Evolutionary conservation across 2,888 invertebrate species (phyloP), one percentile per base, ranked within the genome.

Genomic region (Formica aserva): DNA sequence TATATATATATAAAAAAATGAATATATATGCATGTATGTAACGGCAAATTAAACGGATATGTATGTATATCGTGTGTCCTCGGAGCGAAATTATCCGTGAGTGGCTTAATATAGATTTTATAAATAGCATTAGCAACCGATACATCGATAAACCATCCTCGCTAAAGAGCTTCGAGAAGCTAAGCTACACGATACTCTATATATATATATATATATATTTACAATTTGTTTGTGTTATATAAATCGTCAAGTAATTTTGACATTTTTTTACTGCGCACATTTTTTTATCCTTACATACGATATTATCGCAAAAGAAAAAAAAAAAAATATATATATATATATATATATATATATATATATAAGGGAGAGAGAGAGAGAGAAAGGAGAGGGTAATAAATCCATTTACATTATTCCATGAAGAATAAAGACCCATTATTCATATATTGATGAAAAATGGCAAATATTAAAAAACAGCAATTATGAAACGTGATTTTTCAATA

Each of bases 71-170:
- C 2, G 8, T n/a, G 8, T n/a, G 48, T n/a, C 8, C 52, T 52
- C n/a, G 0, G n/a, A n/a, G 8, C n/a, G n/a, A 52, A 52, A 52
- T 52, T 52, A n/a, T 0, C n/a, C n/a, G n/a, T n/a, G n/a, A 52
- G 18, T 48, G n/a, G 48, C n/a, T 52, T 52, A 52, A 52, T 52
- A 52, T 52, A 52, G n/a, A 52, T 52, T 52, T 52, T 52, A 52
- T 52, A 52, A 52, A 52, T 52, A 52, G n/a, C 48, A 1, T n/a
- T n/a, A 48, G 48, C 18, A 48, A 18, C 18, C 6, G 6, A 48
- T 48, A 48, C 8, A 8, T 52, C 52, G 9, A 52, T 52, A 52
- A 45, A 4, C 18, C 45, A 45, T 45, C 45, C 15, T 52, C 52
- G 2, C n/a, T n/a, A n/a, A 5, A 48, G n/a, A 52, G n/a, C 8